Base-by-base conservation (phyloP, 1,140 invertebrate genomes). In the Nixonia krombeini region DNA sequence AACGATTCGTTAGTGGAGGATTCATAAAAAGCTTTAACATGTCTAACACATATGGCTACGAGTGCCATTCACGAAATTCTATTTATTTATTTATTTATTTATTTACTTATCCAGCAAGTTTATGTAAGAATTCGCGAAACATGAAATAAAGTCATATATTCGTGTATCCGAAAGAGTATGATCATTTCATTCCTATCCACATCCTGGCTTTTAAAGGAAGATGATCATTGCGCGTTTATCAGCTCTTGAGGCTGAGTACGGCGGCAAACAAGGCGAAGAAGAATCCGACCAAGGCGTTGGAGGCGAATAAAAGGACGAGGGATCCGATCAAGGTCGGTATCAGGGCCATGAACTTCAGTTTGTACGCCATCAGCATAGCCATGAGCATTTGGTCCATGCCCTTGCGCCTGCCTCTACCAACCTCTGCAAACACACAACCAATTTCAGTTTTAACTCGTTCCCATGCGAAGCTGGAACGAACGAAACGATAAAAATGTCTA, bases 221-320 rank as follows among this genome's bases (percentile, higher is more conserved):
- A n/a, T n/a, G n/a, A 8, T 38, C 10, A 16, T 35, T 26, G 0
- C 4, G 44, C 13, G 37, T 64, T 70, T 50, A 66, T 49, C 62
- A 50, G 29, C 62, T 33, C 59, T 85, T 86, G 28, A 87, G 75
- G 13, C 86, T 87, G 51, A 90, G 84, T 1, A 88, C 88, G 1
- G 88, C 86, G 0, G 88, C 91, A 72, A 94, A 94, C 1, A 94
- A 80, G 1, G 93, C 91, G 78, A 94, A 94, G 86, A 94, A 94
- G 82, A 94, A 94, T 56, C 93, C 93, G 9, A 91, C 93, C 25
- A 94, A 80, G 4, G 91, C 90, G 3, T 92, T 93, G 1, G 91
- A 90, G 38, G 91, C 91, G 0, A 91, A 89, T 13, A 94, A 79
- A 5, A 94, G 83, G 0, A 92, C 85, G 16, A 94, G 75, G 7